Conservation (phyloP, 2,113 vertebrate genomes). For the Mungos mungo region DNA sequence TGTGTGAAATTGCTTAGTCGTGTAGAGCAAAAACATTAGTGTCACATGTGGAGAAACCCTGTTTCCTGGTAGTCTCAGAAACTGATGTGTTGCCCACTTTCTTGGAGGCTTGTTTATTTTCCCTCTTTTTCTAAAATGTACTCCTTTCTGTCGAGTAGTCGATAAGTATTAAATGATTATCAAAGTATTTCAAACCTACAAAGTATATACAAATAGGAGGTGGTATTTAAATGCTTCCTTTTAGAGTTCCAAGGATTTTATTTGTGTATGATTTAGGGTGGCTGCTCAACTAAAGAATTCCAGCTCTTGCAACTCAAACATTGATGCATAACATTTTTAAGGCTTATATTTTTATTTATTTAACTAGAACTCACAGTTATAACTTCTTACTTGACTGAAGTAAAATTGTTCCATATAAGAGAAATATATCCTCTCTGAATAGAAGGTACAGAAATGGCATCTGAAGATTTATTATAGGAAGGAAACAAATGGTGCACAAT, state of each 20-base stretch:
- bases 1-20: background rate
- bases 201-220: background rate
- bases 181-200: background rate
- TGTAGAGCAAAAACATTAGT: background rate
- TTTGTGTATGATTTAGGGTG: conserved; percentile 34
- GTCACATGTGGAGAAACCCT: background rate
- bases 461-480: conserved; percentile 65
- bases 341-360: conserved; percentile 12
- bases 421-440: conserved; percentile 58
- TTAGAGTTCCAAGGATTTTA: background rate
- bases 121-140: background rate
- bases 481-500: conserved; percentile 50
- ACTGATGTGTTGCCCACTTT: background rate
- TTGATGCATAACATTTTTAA: background rate
- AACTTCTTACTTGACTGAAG: conserved; percentile 41
- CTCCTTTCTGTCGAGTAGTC: background rate
- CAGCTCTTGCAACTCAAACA: background rate
- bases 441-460: conserved; percentile 62
- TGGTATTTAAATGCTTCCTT: background rate
- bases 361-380: conserved; percentile 33
- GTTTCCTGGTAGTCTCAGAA: background rate
- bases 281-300: background rate
- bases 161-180: background rate
- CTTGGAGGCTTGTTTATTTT: background rate
- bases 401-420: conserved; percentile 50